Conservation (phyloP, 2,113 vertebrate genomes). For the Oryzias curvinotus region DNA sequence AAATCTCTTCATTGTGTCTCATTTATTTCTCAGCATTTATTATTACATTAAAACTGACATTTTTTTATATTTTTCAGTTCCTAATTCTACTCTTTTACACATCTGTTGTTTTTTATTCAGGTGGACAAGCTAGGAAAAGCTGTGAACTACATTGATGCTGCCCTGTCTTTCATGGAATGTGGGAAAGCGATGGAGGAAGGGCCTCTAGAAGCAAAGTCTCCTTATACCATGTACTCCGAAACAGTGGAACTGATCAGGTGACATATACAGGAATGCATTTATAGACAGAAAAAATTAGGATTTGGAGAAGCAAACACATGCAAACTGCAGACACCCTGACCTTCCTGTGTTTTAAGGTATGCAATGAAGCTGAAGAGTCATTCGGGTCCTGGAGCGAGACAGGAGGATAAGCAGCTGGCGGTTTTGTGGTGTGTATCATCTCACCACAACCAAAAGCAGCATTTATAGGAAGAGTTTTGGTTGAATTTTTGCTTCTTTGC, state of each 20-base stretch:
- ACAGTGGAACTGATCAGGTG: constrained; percentile 97
- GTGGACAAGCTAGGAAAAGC: constrained; percentile 97
- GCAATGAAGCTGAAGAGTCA: constrained; percentile 98
- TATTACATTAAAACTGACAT: background rate
- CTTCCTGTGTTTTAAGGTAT: constrained; percentile 80
- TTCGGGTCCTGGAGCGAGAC: constrained; percentile 85
- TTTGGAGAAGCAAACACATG: no score
- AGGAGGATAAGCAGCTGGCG: constrained; percentile 95
- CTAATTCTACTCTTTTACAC: background rate
- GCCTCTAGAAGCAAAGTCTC: constrained; percentile 95
- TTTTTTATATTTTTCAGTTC: background rate
- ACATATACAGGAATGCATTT: constrained; percentile 14
- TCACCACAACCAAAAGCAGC: constrained; percentile 11
- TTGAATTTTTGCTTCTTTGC: constrained; percentile 20
- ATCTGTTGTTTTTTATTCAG: constrained; percentile 59
- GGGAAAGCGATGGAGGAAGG: constrained; percentile 98
- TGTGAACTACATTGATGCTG: constrained; percentile 94
- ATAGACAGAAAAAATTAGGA: no score
- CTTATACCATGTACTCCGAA: constrained; percentile 97
- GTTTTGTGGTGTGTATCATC: constrained; percentile 89
- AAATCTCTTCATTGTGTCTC: background rate
- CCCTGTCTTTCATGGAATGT: constrained; percentile 96
- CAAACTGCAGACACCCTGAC: constrained; percentile 8
- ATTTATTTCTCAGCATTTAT: background rate
- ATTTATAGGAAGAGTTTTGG: constrained; percentile 25